Percentiles rank a stretch among this genome's conserved stretches.
Evolutionary conservation across 2,113 vertebrate genomes (phyloP).

Genomic region (Sprattus sprattus): DNA sequence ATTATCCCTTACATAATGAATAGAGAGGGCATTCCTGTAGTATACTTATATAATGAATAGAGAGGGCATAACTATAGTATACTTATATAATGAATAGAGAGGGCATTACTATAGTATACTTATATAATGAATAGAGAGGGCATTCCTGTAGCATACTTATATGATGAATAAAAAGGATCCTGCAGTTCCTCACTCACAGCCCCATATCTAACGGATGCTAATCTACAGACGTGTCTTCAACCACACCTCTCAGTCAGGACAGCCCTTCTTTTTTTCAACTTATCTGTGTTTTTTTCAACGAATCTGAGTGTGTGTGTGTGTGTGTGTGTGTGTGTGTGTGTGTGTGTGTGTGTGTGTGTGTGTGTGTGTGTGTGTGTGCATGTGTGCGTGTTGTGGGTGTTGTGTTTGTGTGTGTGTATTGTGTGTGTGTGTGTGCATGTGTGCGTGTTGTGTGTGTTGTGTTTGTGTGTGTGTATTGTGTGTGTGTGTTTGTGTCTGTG

Average conservation of each 20-base stretch:
- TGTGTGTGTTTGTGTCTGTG: background rate
- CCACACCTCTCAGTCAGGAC: background rate
- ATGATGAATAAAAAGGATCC: background rate
- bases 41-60: too few relatives aligned
- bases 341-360: background rate
- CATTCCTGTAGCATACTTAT: background rate
- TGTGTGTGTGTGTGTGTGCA: background rate
- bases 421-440: background rate
- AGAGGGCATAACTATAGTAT: too few relatives aligned
- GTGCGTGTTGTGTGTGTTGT: background rate
- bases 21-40: background rate
- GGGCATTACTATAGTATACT: too few relatives aligned
- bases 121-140: background rate
- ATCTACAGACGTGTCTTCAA: background rate
- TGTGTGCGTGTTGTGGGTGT: background rate
- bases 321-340: constrained; percentile 4
- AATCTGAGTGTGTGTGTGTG: background rate
- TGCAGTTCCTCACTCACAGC: background rate
- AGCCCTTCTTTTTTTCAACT: background rate
- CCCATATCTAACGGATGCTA: background rate
- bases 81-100: too few relatives aligned
- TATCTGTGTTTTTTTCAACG: background rate
- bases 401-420: background rate
- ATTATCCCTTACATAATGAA: background rate
- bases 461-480: background rate